A percentile compares a stretch with the other conserved stretches of the same genome.
phyloP scores from a whole-genome alignment of 1,140 invertebrate species.

The Nautilus pompilius region DNA sequence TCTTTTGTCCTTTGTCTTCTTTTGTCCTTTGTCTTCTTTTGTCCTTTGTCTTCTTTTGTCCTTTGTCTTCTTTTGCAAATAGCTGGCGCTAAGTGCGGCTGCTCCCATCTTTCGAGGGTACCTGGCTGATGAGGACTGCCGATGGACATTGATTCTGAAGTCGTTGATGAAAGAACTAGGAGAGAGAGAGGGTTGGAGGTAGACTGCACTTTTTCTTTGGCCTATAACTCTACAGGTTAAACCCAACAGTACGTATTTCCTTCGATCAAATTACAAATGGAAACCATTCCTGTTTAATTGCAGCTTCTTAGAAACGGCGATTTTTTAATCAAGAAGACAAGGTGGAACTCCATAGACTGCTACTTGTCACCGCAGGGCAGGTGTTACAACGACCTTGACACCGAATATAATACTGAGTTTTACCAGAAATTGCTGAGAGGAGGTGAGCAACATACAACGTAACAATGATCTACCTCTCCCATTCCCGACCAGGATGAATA shows the following conservation, averaged over 20 bases:
- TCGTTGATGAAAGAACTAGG: slow-evolving; percentile 89
- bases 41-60: no score
- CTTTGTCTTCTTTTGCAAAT: no score
- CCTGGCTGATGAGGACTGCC: slow-evolving; percentile 89
- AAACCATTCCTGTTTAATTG: slow-evolving; percentile 4
- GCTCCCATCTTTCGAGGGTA: slow-evolving; percentile 89
- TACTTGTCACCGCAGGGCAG: slow-evolving; percentile 60
- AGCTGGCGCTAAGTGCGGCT: slow-evolving; percentile 91
- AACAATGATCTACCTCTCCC: no score
- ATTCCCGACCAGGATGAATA: no score
- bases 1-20: no score
- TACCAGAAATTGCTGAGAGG: not conserved
- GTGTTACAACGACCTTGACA: not conserved
- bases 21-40: no score
- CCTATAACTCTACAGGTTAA: not conserved
- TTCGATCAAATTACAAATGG: not conserved
- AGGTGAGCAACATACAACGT: no score
- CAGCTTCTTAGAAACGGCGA: slow-evolving; percentile 63
- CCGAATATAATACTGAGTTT: not conserved
- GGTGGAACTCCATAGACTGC: slow-evolving; percentile 94
- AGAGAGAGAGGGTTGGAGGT: slow-evolving; percentile 81
- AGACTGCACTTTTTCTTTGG: no score
- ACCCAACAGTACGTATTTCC: not conserved
- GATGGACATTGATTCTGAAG: slow-evolving; percentile 93
- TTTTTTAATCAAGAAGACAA: slow-evolving; percentile 86